Base-by-base conservation (phyloP, 2,113 vertebrate genomes). In the Dunckerocampus dactyliophorus region DNA sequence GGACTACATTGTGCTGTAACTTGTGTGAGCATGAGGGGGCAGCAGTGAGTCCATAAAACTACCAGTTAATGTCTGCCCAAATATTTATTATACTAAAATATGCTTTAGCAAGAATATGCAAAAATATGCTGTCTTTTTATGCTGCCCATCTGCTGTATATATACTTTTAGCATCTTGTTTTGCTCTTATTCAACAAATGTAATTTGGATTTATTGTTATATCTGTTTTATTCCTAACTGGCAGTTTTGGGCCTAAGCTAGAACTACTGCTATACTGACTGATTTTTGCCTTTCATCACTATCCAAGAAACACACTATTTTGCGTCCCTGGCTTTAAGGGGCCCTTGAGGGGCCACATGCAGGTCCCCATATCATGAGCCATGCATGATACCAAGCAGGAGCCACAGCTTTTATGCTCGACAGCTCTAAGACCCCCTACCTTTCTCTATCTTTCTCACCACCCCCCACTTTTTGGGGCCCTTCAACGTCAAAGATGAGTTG, bases 401-500 rank as follows among this genome's bases (percentile, higher is more conserved):
- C 31, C 53, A 13, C 53, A 67, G 63, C 43, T 42, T 67, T 77
- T 52, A 47, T 62, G 22, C 65, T 78, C 67, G 80, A 56, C 67
- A 79, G 71, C 74, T 59, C 53, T 52, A 12, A 72, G 74, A 79
- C 76, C 79, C 67, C 82, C 80, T 63, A 54, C 72, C 63, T 56
- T 28, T 71, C 43, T 8, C 61, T 55, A 52, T 60, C 71, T 64
- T 67, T 49, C 62, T 62, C 47, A 42, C 19, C 50, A 53, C 75
- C 45, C 37, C 77, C 31, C 67, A 34, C 31, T 66, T 60, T 75
- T 80, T 65, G 37, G 39, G 78, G 69, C 63, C 76, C 76, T 69
- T 78, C 72, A 83, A 82, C 69, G 72, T 84, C 72, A 80, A 82
- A 61, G 77, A 82, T 75, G 62, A 71, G 75, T 79, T 63, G 55